Base-by-base conservation (phyloP, 2,797 vertebrate genomes). In the Aulostomus chinensis region DNA sequence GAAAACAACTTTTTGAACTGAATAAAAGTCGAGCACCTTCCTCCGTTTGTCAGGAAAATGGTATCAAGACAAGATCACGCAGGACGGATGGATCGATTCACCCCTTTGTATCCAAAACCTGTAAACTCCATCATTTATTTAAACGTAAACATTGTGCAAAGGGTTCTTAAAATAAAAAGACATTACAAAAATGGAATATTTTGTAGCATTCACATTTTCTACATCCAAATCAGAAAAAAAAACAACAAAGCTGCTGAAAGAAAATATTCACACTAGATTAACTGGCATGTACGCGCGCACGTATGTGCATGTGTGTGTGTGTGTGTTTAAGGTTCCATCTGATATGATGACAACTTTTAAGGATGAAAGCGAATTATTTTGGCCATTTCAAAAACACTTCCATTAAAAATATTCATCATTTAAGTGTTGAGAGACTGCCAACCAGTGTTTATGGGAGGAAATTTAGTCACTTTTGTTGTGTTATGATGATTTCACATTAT, bases 131-230 rank as follows among this genome's bases (percentile, higher is more conserved):
- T 54, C 58, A 39, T 63, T 65, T 72, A 65, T 79, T 76, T 53
- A 84, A 76, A 84, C 25, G 13, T 9, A 33, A 33, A 80, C 64
- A 80, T 37, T 83, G 86, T 89, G 86, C 87, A 91, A 90, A 87
- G 52, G 56, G 22, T 76, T 61, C 29, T 38, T 54, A 21, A 73
- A 56, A 65, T n/a, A n/a, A n/a, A n/a, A n/a, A n/a, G n/a, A 58
- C 10, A 40, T 37, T 59, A 67, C 46, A 76, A 4, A 82, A 80
- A 66, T 48, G 51, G 38, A 74, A 68, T 62, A 68, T 66, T 31
- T 33, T 15, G n/a, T n/a, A 73, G 77, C 71, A 76, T 82, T 87
- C 81, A 86, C 79, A 79, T 84, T 83, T 69, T 18, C 13, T 24
- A 74, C n/a, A 31, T 76, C 41, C 36, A 55, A 66, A 70, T n/a